Base-by-base conservation (phyloP, 2,888 invertebrate species). In the Sthenelais limicola region DNA sequence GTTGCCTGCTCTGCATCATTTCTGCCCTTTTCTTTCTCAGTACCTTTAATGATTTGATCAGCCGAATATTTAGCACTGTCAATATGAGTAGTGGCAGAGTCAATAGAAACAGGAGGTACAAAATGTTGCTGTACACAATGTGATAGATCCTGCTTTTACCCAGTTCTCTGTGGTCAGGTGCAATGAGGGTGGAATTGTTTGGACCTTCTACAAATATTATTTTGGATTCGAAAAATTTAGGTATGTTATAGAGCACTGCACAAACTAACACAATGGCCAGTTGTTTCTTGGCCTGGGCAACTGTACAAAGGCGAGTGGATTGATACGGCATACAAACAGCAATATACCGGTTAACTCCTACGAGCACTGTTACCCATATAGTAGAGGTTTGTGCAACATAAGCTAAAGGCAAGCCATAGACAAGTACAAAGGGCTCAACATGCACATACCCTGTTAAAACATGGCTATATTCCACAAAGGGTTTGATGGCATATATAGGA, bases 311-410 rank as follows among this genome's bases (percentile, higher is more conserved):
- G n/a, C 73, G 72, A 9, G 73, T 66, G 1, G 78, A 77, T 49
- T 76, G 72, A 73, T 74, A 77, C 26, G 78, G 78, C 28, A 72
- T 71, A 47, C 78, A 78, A 1, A 78, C 78, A 12, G 78, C 77
- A 24, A 78, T 76, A 75, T 79, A 79, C n/a, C 78, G 74, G 66
- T 78, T 76, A 33, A 77, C 72, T 2, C 73, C 74, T 18, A 78
- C 72, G n/a, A 78, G 68, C 0, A 78, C 78, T 21, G 76, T 76
- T 48, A 76, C 56, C 78, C 78, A 78, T 43, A 78, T 73, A 15
- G 78, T 75, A n/a, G 78, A 75, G 3, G 77, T 75, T 49, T 78
- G 77, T n/a, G 76, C 69, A 21, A 74, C 52, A 24, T 47, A 73
- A 0, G 75, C 74, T 49, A 68, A 48, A 3, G 78, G 79, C 18